A percentile compares a stretch with the other conserved stretches of the same genome.
Evolutionary conservation across 2,888 invertebrate genomes (phyloP).

Genomic region (Chrysolina americana): DNA sequence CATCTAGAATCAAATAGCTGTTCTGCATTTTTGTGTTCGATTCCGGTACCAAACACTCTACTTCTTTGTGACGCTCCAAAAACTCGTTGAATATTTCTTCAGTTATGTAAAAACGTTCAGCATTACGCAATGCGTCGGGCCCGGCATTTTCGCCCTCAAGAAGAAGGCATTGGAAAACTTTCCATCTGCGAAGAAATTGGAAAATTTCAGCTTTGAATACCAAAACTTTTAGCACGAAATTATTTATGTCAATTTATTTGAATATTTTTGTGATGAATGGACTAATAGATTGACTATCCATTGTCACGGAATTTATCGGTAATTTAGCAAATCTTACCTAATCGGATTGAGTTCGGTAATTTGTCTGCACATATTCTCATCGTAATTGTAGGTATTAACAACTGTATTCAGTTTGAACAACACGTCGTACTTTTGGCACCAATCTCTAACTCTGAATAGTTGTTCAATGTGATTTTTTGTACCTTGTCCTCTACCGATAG

Average conservation of each 20-base stretch:
- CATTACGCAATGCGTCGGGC: conserved; percentile 67
- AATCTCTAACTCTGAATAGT: conserved; percentile 66
- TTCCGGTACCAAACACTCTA: conserved; percentile 70
- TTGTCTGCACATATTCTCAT: conserved; percentile 69
- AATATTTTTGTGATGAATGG: too few relatives aligned
- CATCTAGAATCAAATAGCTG: conserved; percentile 72
- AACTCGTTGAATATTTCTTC: conserved; percentile 69
- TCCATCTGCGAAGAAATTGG: conserved; percentile 60
- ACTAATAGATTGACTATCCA: too few relatives aligned
- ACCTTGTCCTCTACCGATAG: conserved; percentile 69
- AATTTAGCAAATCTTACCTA: conserved; percentile 58
- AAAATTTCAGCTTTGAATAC: too few relatives aligned
- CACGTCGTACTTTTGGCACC: conserved; percentile 69
- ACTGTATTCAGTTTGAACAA: conserved; percentile 72
- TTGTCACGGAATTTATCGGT: too few relatives aligned
- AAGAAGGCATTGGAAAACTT: conserved; percentile 72
- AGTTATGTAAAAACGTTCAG: conserved; percentile 68
- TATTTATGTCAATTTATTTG: too few relatives aligned
- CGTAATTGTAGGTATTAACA: conserved; percentile 70
- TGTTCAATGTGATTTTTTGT: conserved; percentile 67
- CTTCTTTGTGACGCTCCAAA: conserved; percentile 66
- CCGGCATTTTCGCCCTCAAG: conserved; percentile 72
- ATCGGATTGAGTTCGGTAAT: conserved; percentile 67
- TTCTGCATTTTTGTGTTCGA: conserved; percentile 71
- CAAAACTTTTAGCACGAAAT: too few relatives aligned